Evolutionary conservation across 2,888 invertebrate species (phyloP), one percentile per base, ranked within the genome.

Genomic region (Oxystoma pomonae): DNA sequence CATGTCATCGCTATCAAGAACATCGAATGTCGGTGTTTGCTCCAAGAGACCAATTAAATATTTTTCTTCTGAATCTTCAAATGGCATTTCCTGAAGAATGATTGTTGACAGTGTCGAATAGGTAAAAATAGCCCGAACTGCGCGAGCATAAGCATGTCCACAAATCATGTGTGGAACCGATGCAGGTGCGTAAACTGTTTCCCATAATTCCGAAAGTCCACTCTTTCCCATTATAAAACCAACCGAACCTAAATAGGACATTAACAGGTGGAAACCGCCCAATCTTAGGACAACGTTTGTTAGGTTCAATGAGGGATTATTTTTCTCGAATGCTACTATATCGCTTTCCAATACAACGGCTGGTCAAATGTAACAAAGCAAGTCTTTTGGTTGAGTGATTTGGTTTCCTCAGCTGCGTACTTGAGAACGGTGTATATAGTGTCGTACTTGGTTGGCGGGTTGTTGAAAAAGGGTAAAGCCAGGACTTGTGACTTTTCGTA

Each of bases 281-380:
- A 57, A 61, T 49, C 61, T 61, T 1, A 55, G 20, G 55, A 60
- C 17, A 60, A 60, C 55, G 17, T 61, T 61, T 19, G 52, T 52
- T 18, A 60, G 7, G 20, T 55, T 17, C 55, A n/a, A n/a, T n/a
- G n/a, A n/a, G n/a, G 7, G 21, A 60, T 12, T 20, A 17, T 21
- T 20, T 2, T 17, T 20, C 16, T 51, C 53, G 12, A 58, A 50
- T 57, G 49, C 57, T 60, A 60, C 20, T 19, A 50, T 17, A 55
- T 60, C n/a, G 58, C 57, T 61, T 64, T 61, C 20, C 55, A 12
- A 53, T 61, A 61, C 2, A 64, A 57, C 21, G 60, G 60, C 53
- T 60, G 63, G 60, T 63, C 60, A 50, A 60, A 63, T 49, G 63
- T 61, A 16, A 61, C 55, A 2, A 49, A 50, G 55, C 61, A 64